Evolutionary conservation across 1,140 invertebrate species (phyloP).

Genomic region (Drosophila nasuta): DNA sequence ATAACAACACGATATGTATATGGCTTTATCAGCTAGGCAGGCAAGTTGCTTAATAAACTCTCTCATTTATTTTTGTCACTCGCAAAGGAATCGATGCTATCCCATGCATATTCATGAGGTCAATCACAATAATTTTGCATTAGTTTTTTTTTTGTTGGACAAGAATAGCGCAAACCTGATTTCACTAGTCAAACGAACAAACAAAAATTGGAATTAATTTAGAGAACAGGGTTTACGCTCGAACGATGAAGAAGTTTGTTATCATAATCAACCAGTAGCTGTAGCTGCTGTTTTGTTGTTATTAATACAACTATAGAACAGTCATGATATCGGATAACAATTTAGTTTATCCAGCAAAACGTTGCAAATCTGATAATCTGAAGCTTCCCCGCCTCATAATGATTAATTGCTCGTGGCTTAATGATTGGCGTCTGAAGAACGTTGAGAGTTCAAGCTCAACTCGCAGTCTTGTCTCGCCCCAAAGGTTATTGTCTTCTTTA

Average conservation of each 20-base stretch:
- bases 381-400: constrained; percentile 30
- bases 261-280: constrained; percentile 44
- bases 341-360: constrained; percentile 3
- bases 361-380: constrained; percentile 19
- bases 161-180: constrained; percentile 46
- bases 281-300: neutral
- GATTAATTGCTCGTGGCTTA: constrained; percentile 37
- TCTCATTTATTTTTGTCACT: constrained; percentile 38
- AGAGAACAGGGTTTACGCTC: constrained; percentile 16
- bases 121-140: constrained; percentile 20
- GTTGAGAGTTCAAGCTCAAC: constrained; percentile 20
- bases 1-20: neutral
- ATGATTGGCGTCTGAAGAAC: constrained; percentile 30
- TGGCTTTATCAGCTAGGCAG: constrained; percentile 5
- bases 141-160: constrained; percentile 5
- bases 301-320: constrained; percentile 12
- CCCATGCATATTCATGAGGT: constrained; percentile 38
- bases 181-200: constrained; percentile 9
- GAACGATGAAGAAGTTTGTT: constrained; percentile 21
- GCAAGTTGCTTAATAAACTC: constrained; percentile 5
- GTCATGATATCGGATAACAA: constrained; percentile 13
- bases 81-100: constrained; percentile 14
- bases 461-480: neutral
- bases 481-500: constrained; percentile 67
- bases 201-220: constrained; percentile 6